These are phyloP conservation scores for Anomalospiza imberbis DNA, from an alignment of 2,797 vertebrate genomes.

Conservation along the genomic window DNA sequence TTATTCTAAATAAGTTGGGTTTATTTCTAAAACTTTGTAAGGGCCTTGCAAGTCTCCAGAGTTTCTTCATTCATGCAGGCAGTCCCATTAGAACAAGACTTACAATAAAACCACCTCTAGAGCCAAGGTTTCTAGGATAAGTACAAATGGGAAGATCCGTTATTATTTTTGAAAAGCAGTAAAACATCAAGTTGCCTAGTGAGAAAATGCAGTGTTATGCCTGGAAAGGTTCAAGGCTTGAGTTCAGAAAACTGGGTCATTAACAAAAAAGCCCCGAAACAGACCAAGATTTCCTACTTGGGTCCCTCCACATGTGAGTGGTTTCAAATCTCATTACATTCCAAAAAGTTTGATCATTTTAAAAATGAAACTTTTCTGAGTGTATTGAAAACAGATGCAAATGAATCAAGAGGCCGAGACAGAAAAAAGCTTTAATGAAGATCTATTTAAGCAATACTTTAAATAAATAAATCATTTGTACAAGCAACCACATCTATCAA, in stretches of 20 bases:
- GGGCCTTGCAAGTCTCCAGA: background rate
- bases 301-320: background rate
- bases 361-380: background rate
- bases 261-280: background rate
- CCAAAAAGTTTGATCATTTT: background rate
- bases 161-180: background rate
- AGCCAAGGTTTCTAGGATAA: background rate
- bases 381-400: slow-evolving; percentile 40
- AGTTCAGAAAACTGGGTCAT: background rate
- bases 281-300: background rate
- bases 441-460: slow-evolving; percentile 20
- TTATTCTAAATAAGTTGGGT: background rate
- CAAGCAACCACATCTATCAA: slow-evolving; percentile 37
- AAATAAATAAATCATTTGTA: slow-evolving; percentile 41
- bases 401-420: background rate
- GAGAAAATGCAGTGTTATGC: background rate
- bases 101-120: background rate
- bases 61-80: background rate
- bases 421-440: slow-evolving; percentile 10
- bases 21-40: background rate
- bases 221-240: background rate
- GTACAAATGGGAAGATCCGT: background rate
- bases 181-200: background rate
- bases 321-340: background rate
- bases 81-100: background rate